Percentiles rank a stretch among this genome's conserved stretches.
phyloP scores from a whole-genome alignment of 2,113 vertebrate species.

The Stictonetta naevosa region DNA sequence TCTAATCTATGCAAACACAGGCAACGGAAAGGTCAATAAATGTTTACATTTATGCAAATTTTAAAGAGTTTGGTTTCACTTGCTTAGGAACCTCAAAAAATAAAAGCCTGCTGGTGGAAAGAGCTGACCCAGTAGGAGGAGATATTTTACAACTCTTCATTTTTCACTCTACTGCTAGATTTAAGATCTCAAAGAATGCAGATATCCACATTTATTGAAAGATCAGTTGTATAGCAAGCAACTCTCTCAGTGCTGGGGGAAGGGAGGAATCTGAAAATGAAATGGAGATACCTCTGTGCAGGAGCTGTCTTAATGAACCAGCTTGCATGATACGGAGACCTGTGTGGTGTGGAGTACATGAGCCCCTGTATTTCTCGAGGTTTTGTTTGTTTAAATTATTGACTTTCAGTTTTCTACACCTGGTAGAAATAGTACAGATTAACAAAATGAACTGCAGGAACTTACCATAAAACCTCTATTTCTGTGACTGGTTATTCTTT shows the following conservation, averaged over 20 bases:
- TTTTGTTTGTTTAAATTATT: not conserved
- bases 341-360: not conserved
- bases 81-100: not conserved
- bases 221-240: not conserved
- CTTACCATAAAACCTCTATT: not conserved
- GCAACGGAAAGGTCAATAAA: not conserved
- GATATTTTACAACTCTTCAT: not conserved
- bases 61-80: not conserved
- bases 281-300: not conserved
- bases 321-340: not conserved
- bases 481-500: not conserved
- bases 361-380: not conserved
- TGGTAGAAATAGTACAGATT: not conserved
- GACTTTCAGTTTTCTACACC: not conserved
- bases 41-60: rapidly evolving
- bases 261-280: not conserved
- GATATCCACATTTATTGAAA: not conserved
- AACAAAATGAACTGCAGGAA: not conserved
- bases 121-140: not conserved
- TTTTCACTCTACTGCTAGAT: not conserved
- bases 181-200: not conserved
- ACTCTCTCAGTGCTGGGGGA: not conserved
- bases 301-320: not conserved
- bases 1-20: not conserved
- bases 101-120: not conserved